Evolutionary conservation across 64 coral and sea anemone species (phyloP), one percentile per base, ranked within the genome.

Genomic region (Dendronephthya gigantea): DNA sequence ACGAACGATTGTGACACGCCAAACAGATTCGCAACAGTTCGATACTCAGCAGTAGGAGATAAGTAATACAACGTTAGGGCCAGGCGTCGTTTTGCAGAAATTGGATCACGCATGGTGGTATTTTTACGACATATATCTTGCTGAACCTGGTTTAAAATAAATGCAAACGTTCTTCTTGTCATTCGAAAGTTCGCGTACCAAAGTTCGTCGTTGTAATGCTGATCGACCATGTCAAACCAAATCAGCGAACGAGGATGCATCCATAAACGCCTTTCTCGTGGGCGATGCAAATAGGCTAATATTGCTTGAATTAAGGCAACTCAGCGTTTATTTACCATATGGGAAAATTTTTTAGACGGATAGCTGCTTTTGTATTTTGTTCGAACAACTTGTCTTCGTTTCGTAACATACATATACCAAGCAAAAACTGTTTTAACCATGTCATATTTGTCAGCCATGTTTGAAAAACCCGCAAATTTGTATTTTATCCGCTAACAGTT

Each of bases 161-260:
- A 89, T 14, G 48, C 48, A 58, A 89, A 89, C 4, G 87, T 83
- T 14, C 32, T 49, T 65, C n/a, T 69, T 36, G 88, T 62, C 7
- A 89, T 16, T 38, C 88, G 10, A 48, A 89, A 89, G 32, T 84
- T 89, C 3, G 19, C 70, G 51, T 88, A 81, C 86, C 86, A 81
- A 50, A 75, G 40, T 10, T 88, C 68, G 40, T 79, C 74, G 82
- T 49, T 5, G 15, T 5, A 75, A 3, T 4, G 1, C 34, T 75
- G 3, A 33, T 75, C 69, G 6, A 75, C 69, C 69, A 75, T 75
- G 12, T 75, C 69, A 37, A 75, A 75, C 69, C 69, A 75, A 33
- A 37, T 30, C 25, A 15, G n/a, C n/a, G 69, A 75, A 1, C 35
- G 69, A 4, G 69, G 69, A 28, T 75, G 58, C 14, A 30, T 66